A percentile compares a stretch with the other conserved stretches of the same genome.
phyloP scores from a whole-genome alignment of 2,113 vertebrate genomes.

The Mustela nigripes region DNA sequence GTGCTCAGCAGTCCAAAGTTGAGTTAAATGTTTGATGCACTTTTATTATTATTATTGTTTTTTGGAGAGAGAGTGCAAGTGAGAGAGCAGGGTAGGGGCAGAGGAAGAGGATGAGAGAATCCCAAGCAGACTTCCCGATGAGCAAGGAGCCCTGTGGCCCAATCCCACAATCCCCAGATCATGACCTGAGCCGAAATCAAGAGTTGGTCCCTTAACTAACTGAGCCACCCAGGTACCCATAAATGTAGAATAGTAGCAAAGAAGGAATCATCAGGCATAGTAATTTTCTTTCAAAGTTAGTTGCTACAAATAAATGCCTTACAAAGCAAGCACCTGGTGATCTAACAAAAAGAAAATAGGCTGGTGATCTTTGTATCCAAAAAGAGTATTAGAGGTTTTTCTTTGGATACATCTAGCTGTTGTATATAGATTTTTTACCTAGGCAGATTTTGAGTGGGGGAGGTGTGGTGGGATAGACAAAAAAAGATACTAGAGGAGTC shows the following conservation, averaged over 20 bases:
- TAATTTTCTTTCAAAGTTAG: neutral
- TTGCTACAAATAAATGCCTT: neutral
- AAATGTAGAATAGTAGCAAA: neutral
- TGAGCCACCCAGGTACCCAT: neutral
- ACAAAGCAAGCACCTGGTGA: neutral
- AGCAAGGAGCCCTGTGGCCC: neutral
- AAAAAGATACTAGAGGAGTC: neutral
- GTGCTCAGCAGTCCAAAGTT: neutral
- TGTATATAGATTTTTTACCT: neutral
- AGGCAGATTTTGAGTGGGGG: neutral
- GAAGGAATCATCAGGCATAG: neutral
- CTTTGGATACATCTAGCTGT: neutral
- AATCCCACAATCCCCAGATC: neutral
- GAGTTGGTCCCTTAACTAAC: neutral
- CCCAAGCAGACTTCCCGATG: neutral
- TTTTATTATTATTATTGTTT: neutral
- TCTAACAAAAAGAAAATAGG: conserved; percentile 23
- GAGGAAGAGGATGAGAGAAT: neutral
- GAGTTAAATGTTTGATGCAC: neutral
- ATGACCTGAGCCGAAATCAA: neutral
- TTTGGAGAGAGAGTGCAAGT: neutral
- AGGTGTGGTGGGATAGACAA: neutral
- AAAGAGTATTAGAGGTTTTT: neutral
- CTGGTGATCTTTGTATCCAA: neutral
- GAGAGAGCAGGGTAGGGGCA: neutral